Evolutionary conservation across 2,888 invertebrate species (phyloP), one percentile per base, ranked within the genome.

Genomic region (Monochamus alternatus): DNA sequence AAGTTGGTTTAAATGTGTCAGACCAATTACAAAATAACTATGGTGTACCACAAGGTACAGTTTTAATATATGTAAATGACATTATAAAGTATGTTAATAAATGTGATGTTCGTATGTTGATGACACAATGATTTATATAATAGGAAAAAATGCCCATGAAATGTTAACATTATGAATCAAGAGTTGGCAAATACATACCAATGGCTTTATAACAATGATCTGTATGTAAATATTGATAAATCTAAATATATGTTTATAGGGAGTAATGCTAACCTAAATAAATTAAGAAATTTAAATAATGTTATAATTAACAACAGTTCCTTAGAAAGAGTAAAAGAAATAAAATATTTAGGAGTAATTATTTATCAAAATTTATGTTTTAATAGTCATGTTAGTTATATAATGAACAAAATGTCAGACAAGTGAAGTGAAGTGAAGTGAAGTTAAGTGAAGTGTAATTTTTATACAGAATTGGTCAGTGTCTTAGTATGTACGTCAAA

Each of bases 321-420:
- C 14, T 30, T 59, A 59, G 31, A 59, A 22, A 59, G 31, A 59
- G 22, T 59, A 59, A 59, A 59, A 12, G 59, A 59, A 59, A 58
- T 58, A 14, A 58, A 59, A 59, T 59, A 59, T 59, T 59, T 59
- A 59, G 59, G 59, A 30, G 31, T 59, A 59, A 59, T 59, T 14
- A 22, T 59, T 9, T 4, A 59, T 59, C 12, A 59, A 30, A 14
- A 59, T 59, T 30, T 59, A 22, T 55, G 55, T 14, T 55, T 55
- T 3, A 64, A 64, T 14, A 64, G 64, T 64, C 43, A 64, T 64
- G n/a, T 10, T 14, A 64, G 22, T 64, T 64, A 64, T 64, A 44
- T 64, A 38, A 64, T 44, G 64, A 12, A 64, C 43, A 64, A 44
- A 64, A 64, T 47, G 47, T 44, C 47, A 64, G 38, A 64, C 51